Evolutionary conservation across 2,113 vertebrate species (phyloP).

Genomic region (Atherinomorus stipes): DNA sequence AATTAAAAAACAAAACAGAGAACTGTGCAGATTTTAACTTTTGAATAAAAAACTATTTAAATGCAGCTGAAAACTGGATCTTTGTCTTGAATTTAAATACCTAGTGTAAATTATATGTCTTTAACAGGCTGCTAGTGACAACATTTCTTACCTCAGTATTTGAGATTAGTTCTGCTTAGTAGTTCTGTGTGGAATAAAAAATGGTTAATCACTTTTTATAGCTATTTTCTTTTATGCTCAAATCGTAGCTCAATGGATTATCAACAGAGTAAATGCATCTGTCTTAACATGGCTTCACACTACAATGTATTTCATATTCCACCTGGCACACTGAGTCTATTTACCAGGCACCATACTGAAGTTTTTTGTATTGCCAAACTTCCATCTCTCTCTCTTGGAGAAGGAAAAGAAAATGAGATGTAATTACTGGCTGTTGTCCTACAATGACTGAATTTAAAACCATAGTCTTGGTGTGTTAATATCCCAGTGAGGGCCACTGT

Average conservation of each 20-base stretch:
- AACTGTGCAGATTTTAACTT: no score
- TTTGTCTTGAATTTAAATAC: no score
- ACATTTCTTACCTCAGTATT: not conserved
- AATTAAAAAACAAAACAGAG: no score
- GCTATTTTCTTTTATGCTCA: no score
- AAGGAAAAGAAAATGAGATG: constrained; percentile 14
- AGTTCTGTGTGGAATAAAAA: not conserved
- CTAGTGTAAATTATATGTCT: not conserved
- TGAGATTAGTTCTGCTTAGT: not conserved
- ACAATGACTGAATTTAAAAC: constrained; percentile 31
- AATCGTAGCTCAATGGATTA: no score
- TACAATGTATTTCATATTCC: not conserved
- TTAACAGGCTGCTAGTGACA: not conserved
- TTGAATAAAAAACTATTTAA: no score
- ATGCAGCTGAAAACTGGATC: no score
- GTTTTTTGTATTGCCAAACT: constrained; percentile 10
- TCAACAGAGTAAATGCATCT: no score
- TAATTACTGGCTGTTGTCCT: constrained; percentile 21
- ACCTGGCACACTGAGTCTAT: not conserved
- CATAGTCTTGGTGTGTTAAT: constrained; percentile 17
- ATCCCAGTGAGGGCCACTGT: not conserved
- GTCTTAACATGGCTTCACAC: no score
- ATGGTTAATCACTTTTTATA: not conserved
- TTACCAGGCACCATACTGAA: not conserved
- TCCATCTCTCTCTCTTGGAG: not conserved